Evolutionary conservation across 2,113 vertebrate genomes (phyloP).

Genomic region (Erythrocebus patas): DNA sequence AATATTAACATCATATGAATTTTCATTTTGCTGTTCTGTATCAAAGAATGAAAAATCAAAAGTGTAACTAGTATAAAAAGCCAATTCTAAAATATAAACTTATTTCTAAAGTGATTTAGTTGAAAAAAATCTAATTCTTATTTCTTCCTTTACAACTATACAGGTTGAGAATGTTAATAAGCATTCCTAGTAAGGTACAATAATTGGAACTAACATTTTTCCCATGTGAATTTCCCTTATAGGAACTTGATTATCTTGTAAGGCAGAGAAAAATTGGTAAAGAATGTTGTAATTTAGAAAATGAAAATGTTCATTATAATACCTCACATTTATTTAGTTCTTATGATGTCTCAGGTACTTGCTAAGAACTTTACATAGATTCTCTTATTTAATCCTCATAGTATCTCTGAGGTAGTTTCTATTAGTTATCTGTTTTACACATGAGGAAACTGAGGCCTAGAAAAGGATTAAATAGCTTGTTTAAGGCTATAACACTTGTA

Average conservation of each 20-base stretch:
- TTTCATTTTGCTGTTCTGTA: neutral
- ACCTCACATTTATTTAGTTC: neutral
- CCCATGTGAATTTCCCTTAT: neutral
- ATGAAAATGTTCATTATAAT: neutral
- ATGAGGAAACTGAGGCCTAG: neutral
- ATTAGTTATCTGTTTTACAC: neutral
- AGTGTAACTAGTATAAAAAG: neutral
- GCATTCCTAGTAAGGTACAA: neutral
- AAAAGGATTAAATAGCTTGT: neutral
- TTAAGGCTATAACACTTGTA: neutral
- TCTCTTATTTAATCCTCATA: neutral
- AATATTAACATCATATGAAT: conserved; percentile 5
- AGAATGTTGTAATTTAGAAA: neutral
- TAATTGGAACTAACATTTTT: conserved; percentile 22
- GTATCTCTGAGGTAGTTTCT: neutral
- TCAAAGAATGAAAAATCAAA: neutral
- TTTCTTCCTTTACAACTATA: neutral
- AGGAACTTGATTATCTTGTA: neutral
- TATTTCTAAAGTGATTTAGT: conserved; percentile 17
- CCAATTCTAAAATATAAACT: neutral
- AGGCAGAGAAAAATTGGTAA: neutral
- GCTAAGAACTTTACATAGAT: neutral
- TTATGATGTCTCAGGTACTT: neutral
- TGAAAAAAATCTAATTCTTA: conserved; percentile 6
- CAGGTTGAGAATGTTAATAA: neutral